Evolutionary conservation across 1,140 invertebrate genomes (phyloP).

Genomic region (Anagrus nilaparvatae): DNA sequence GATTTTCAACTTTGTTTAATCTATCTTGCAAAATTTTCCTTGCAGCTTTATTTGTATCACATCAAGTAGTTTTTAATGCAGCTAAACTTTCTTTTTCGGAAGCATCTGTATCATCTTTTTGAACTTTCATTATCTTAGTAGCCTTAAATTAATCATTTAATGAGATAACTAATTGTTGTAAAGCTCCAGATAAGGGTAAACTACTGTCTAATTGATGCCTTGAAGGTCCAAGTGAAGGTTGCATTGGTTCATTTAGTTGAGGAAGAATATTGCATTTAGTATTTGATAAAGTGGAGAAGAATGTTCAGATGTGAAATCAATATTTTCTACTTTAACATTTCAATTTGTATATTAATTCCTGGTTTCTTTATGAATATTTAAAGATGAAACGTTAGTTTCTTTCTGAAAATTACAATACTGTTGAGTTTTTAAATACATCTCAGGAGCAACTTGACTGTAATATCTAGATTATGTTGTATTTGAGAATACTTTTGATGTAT

Average conservation of each 20-base stretch:
- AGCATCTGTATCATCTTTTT: constrained; percentile 40
- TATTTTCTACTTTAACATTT: too few relatives aligned
- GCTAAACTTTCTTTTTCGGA: constrained; percentile 46
- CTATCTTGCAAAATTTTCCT: constrained; percentile 64
- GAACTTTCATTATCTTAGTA: constrained; percentile 39
- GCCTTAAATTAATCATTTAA: constrained; percentile 36
- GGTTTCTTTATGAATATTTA: too few relatives aligned
- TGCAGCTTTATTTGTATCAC: constrained; percentile 57
- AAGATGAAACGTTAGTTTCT: constrained; percentile 5
- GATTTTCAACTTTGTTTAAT: constrained; percentile 48
- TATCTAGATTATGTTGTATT: constrained; percentile 34
- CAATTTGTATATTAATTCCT: too few relatives aligned
- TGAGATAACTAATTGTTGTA: constrained; percentile 39
- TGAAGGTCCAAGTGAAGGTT: constrained; percentile 24
- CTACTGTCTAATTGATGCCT: constrained; percentile 28
- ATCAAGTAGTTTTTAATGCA: constrained; percentile 55
- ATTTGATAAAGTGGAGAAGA: too few relatives aligned
- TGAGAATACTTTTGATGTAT: constrained; percentile 44
- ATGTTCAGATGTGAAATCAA: too few relatives aligned
- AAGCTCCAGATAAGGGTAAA: constrained; percentile 32
- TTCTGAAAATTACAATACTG: constrained; percentile 29
- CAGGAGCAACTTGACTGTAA: constrained; percentile 38
- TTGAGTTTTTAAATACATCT: constrained; percentile 26
- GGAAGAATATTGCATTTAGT: constrained; percentile 28
- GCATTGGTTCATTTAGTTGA: constrained; percentile 33